phyloP scores from a whole-genome alignment of 2,113 vertebrate species.

The Paraplagusia blochii region DNA sequence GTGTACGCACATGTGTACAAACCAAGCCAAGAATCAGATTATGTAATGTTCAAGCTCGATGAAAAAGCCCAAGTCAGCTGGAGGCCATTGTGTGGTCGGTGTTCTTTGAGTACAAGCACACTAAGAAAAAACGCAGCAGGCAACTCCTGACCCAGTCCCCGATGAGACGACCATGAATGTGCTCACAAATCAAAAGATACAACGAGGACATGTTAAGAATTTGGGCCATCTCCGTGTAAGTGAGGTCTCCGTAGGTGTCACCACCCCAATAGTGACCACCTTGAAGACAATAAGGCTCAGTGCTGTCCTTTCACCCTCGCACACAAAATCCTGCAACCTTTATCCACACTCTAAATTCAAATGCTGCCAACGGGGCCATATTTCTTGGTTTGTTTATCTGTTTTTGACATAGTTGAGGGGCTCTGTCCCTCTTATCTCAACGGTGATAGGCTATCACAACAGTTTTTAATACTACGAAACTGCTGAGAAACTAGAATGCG shows the following conservation, averaged over 20 bases:
- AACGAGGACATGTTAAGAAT: not conserved
- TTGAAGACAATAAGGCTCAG: slow-evolving; percentile 50
- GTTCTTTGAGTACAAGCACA: slow-evolving; percentile 40
- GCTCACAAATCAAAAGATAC: no score
- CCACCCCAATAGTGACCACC: slow-evolving; percentile 46
- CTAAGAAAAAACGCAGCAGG: slow-evolving; percentile 30
- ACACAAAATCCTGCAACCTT: slow-evolving; percentile 37
- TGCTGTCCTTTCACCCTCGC: slow-evolving; percentile 40
- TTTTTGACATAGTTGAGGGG: slow-evolving; percentile 15
- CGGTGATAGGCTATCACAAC: not conserved
- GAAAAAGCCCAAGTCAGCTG: slow-evolving; percentile 66
- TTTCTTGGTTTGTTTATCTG: slow-evolving; percentile 13
- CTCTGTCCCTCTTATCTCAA: slow-evolving; percentile 10
- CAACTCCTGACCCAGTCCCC: no score
- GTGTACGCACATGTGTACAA: slow-evolving; percentile 38
- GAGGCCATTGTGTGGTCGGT: slow-evolving; percentile 62
- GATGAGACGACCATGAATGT: no score
- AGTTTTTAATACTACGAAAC: not conserved
- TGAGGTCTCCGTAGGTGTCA: slow-evolving; percentile 51
- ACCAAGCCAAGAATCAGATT: slow-evolving; percentile 54
- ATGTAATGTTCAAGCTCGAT: slow-evolving; percentile 63
- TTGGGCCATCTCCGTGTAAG: slow-evolving; percentile 9
- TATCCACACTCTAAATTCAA: slow-evolving; percentile 29
- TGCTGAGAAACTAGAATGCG: not conserved
- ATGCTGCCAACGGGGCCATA: slow-evolving; percentile 17